phyloP scores from a whole-genome alignment of 2,113 vertebrate genomes.

The Oceanodroma tethys region DNA sequence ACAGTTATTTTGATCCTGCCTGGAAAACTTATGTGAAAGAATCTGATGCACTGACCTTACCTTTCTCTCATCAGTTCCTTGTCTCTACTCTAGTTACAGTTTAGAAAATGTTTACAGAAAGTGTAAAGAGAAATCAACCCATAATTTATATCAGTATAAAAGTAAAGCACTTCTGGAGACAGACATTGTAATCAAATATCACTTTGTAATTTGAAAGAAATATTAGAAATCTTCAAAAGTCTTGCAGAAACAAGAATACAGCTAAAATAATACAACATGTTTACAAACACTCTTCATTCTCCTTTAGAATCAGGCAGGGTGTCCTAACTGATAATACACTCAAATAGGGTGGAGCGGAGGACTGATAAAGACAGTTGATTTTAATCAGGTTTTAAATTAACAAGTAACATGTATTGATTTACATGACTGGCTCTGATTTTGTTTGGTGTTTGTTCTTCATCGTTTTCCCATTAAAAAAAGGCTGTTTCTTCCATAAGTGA shows the following conservation, averaged over 20 bases:
- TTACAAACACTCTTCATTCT: not conserved
- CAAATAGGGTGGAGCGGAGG: not conserved
- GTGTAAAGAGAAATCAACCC: not conserved
- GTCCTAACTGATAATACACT: not conserved
- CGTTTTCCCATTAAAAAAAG: not conserved
- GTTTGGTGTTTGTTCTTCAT: not conserved
- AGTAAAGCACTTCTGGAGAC: not conserved
- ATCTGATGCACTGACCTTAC: not conserved
- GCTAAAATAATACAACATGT: not conserved
- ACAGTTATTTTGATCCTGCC: not conserved
- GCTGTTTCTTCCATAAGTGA: not conserved
- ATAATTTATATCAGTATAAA: not conserved
- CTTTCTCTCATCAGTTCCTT: not conserved
- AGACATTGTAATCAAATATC: not conserved
- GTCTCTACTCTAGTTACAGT: not conserved
- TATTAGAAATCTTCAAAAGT: not conserved
- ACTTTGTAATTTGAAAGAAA: slow-evolving; percentile 20
- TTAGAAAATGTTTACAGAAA: not conserved
- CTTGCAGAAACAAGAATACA: not conserved
- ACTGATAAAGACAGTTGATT: not conserved
- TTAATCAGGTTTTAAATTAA: not conserved
- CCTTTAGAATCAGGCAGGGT: not conserved
- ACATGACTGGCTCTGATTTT: not conserved
- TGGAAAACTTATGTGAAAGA: not conserved
- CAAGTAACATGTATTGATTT: not conserved